These are phyloP conservation scores for Melipona quadrifasciata DNA, from an alignment of 1,140 invertebrate species.

Conservation along the genomic window DNA sequence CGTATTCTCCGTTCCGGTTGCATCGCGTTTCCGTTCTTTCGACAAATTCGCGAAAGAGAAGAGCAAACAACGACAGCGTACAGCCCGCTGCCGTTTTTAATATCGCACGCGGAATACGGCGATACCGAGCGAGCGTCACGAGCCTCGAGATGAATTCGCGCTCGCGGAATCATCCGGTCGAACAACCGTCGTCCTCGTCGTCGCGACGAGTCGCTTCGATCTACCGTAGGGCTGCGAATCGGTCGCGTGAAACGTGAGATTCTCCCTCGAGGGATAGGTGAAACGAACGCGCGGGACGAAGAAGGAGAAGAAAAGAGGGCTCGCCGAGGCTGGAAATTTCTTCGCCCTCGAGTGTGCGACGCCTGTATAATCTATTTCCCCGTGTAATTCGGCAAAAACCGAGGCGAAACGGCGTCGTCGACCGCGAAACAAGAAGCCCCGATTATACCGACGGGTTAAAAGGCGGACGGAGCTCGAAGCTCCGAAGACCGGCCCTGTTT, in stretches of 20 bases:
- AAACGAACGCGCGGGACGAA: background rate
- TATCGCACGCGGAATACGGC: slow-evolving; percentile 5
- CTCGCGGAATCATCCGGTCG: slow-evolving; percentile 1
- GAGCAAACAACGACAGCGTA: slow-evolving; percentile 28
- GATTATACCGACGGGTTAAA: background rate
- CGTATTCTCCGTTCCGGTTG: background rate
- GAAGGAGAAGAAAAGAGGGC: background rate
- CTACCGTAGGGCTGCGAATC: background rate
- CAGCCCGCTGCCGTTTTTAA: slow-evolving; percentile 26
- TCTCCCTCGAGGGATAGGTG: background rate
- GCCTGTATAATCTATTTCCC: slow-evolving; percentile 18
- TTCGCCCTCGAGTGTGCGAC: background rate
- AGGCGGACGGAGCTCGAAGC: background rate
- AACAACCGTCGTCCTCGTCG: background rate
- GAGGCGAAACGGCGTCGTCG: slow-evolving; percentile 4
- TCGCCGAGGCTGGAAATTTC: slow-evolving; percentile 5
- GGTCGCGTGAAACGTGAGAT: background rate
- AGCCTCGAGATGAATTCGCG: slow-evolving; percentile 15
- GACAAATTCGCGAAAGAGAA: slow-evolving; percentile 19
- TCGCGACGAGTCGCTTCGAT: background rate
- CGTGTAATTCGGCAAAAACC: slow-evolving; percentile 30
- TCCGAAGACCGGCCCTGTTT: too few species aligned
- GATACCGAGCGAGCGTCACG: slow-evolving; percentile 2
- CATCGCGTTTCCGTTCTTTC: slow-evolving; percentile 6
- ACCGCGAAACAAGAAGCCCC: background rate